Base-by-base conservation (phyloP, 2,888 invertebrate genomes). In the Nymphalis c-album region DNA sequence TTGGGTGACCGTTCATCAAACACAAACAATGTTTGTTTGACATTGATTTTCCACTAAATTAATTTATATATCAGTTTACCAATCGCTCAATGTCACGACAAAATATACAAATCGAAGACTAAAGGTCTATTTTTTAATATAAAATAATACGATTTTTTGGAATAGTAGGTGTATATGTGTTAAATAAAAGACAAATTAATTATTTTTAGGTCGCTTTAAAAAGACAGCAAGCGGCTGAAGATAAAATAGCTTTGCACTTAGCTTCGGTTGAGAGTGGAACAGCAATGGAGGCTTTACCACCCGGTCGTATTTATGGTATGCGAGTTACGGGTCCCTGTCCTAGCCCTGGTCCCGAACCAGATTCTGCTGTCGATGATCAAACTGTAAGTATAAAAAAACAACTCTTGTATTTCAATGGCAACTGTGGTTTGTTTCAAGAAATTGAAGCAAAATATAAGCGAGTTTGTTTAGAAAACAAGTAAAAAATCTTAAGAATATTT, bases 171-270 rank as follows among this genome's bases (percentile, higher is more conserved):
- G 4, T 13, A 13, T 13, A 13, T 13, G 0, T 40, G 40, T n/a
- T n/a, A 26, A 17, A 26, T 17, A 55, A 31, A 31, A 7, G 16
- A 31, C 7, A 17, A 17, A 55, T 7, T 13, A 7, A 7, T 31
- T 22, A 31, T 31, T 55, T 31, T 17, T 31, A 98, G 97, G 98
- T 99, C 31, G 98, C 99, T 4, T 86, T 99, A 67, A 99, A 99
- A 90, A 93, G 99, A 17, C 98, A 98, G 85, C 98, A 99, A 91
- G 98, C 98, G 0, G 98, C 98, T 0, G 98, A 99, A 91, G 98
- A 99, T 84, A 98, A 98, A 65, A 98, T 98, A 75, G 98, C 98
- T 0, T 90, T 98, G 67, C 97, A 98, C 63, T 93, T 99, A 78
- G 96, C 98, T 20, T 96, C 97, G n/a, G 93, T 92, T 16, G 92